Percentiles rank a stretch among this genome's conserved stretches.
These are phyloP conservation scores for Anorthoa munda DNA, from an alignment of 2,888 invertebrate genomes.

Conservation along the genomic window DNA sequence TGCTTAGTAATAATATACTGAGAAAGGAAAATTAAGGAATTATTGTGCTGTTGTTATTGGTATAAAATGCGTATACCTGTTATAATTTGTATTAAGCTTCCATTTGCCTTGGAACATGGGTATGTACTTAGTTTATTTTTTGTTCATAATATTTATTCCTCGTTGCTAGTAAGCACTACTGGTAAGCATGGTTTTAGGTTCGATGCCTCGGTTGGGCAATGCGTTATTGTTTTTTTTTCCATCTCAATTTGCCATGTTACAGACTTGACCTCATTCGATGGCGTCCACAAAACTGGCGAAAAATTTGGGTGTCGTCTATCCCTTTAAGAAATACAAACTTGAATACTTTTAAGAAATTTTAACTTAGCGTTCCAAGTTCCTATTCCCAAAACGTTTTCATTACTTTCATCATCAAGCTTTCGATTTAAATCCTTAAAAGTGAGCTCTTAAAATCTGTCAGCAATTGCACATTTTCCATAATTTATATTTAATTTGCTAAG, in stretches of 20 bases:
- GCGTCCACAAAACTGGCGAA: too few relatives aligned
- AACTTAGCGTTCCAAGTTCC: neutral
- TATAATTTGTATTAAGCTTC: neutral
- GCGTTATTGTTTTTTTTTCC: too few relatives aligned
- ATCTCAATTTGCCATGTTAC: too few relatives aligned
- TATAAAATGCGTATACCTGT: neutral
- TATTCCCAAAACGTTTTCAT: neutral
- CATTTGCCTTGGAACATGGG: neutral
- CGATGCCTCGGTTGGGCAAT: too few relatives aligned
- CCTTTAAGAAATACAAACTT: too few relatives aligned
- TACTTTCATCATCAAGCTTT: slow-evolving; percentile 20
- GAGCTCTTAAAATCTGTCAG: slow-evolving; percentile 21
- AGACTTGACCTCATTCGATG: too few relatives aligned
- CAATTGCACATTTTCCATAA: slow-evolving; percentile 36
- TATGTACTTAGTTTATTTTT: neutral
- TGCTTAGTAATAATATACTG: slow-evolving; percentile 6
- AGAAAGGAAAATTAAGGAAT: neutral
- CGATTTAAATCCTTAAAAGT: slow-evolving; percentile 24
- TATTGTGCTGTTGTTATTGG: neutral
- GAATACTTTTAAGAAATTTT: neutral
- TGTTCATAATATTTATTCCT: neutral
- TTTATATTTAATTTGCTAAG: slow-evolving; percentile 48
- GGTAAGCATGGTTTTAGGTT: too few relatives aligned
- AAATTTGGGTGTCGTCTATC: too few relatives aligned
- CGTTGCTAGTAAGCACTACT: too few relatives aligned